A percentile compares a stretch with the other conserved stretches of the same genome.
phyloP scores from a whole-genome alignment of 2,888 invertebrate species.

The Diogma glabrata region DNA sequence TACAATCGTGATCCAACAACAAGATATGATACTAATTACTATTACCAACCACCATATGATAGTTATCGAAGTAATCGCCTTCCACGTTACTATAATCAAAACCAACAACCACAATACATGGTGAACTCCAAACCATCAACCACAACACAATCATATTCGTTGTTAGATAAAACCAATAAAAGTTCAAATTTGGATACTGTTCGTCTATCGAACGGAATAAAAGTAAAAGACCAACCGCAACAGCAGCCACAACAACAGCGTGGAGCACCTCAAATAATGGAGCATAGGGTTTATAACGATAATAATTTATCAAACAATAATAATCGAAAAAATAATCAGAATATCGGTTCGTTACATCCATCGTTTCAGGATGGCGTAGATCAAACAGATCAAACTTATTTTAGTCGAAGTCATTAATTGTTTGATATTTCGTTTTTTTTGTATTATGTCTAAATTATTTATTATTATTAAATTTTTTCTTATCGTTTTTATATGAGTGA shows the following conservation, averaged over 20 bases:
- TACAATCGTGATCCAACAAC: slow-evolving; percentile 16
- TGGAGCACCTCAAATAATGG: not conserved
- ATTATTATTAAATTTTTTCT: no score
- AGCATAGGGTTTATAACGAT: slow-evolving; percentile 6
- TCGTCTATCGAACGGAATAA: not conserved
- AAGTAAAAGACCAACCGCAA: slow-evolving; percentile 6
- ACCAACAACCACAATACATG: not conserved
- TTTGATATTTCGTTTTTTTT: not conserved
- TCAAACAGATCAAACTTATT: slow-evolving; percentile 6
- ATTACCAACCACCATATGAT: slow-evolving; percentile 19
- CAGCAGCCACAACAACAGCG: slow-evolving; percentile 7
- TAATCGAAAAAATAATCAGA: no score
- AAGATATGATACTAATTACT: slow-evolving; percentile 24
- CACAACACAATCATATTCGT: not conserved
- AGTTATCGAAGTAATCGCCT: slow-evolving; percentile 18
- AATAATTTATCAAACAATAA: slow-evolving; percentile 5
- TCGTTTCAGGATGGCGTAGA: slow-evolving; percentile 10
- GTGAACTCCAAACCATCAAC: not conserved
- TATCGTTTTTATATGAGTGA: not conserved
- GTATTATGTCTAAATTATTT: not conserved
- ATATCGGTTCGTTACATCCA: not conserved
- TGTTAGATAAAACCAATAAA: not conserved
- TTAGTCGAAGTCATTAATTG: slow-evolving; percentile 7
- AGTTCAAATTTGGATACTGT: not conserved
- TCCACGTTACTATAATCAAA: slow-evolving; percentile 5